A percentile compares a stretch with the other conserved stretches of the same genome.
phyloP scores from a whole-genome alignment of 1,140 invertebrate species.

The Agrilus planipennis region DNA sequence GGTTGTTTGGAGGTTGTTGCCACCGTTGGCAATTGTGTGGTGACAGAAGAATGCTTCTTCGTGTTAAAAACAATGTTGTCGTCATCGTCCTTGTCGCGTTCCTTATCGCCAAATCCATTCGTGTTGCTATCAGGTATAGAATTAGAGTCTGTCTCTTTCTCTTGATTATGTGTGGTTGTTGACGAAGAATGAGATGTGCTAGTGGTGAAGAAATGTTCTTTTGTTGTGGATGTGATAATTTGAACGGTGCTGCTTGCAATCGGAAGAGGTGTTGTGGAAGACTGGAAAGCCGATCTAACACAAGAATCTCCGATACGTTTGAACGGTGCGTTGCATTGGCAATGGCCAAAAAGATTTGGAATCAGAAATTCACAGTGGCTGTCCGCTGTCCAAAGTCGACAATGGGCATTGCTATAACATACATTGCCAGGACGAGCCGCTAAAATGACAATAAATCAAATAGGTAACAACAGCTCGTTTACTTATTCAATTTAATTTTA shows the following conservation, averaged over 20 bases:
- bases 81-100: constrained; percentile 9
- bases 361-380: constrained; percentile 82
- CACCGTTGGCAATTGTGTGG: constrained; percentile 35
- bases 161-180: not conserved
- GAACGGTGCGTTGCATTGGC: constrained; percentile 62
- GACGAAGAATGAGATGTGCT: not conserved
- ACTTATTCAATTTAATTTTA: too few relatives aligned
- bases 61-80: constrained; percentile 25
- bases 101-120: constrained; percentile 32
- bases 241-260: constrained; percentile 6
- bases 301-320: constrained; percentile 53
- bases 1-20: constrained; percentile 6
- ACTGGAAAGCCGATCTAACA: constrained; percentile 33
- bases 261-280: constrained; percentile 16
- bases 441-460: constrained; percentile 46
- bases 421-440: constrained; percentile 75
- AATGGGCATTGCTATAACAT: constrained; percentile 83
- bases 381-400: constrained; percentile 65
- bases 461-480: too few relatives aligned
- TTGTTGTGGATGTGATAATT: not conserved
- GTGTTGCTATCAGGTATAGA: too few relatives aligned
- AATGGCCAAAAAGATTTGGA: constrained; percentile 77
- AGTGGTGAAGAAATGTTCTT: not conserved
- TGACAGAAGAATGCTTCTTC: constrained; percentile 31
- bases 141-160: not conserved